phyloP scores from a whole-genome alignment of 2,888 invertebrate species.

The Trichacis sp. region DNA sequence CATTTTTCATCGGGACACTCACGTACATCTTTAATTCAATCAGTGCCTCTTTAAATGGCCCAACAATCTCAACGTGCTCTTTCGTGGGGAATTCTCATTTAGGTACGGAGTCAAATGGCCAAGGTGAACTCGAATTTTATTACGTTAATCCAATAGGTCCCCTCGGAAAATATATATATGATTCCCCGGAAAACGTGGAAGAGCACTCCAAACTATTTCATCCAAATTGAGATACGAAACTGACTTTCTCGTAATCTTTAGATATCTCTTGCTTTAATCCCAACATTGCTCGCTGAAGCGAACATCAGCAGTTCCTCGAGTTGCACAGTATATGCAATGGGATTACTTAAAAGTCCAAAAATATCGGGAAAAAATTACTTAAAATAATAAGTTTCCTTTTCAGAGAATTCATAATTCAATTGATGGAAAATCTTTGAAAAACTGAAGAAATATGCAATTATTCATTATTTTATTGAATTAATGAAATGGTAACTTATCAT shows the following conservation, averaged over 20 bases:
- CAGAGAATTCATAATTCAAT: too few species aligned
- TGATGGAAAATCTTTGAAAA: too few species aligned
- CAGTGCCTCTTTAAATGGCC: neutral
- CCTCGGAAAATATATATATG: neutral
- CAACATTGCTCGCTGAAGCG: slow-evolving; percentile 14
- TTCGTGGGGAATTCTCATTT: neutral
- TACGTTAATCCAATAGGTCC: neutral
- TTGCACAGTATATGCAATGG: too few species aligned
- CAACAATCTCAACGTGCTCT: neutral
- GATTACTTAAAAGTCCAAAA: too few species aligned
- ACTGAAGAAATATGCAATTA: too few species aligned
- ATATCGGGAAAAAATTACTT: too few species aligned
- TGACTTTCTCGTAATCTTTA: slow-evolving; percentile 29
- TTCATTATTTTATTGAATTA: too few species aligned
- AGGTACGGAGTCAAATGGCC: neutral
- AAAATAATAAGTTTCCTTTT: too few species aligned
- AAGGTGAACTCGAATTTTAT: neutral
- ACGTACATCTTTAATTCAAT: neutral
- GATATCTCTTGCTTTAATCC: slow-evolving; percentile 34
- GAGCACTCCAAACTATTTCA: slow-evolving; percentile 28
- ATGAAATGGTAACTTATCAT: too few species aligned
- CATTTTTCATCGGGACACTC: too few species aligned
- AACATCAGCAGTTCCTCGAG: slow-evolving; percentile 8
- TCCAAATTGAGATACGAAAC: slow-evolving; percentile 34
- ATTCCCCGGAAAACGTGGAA: slow-evolving; percentile 10